Base-by-base conservation (phyloP, 2,113 vertebrate genomes). In the Oreotragus oreotragus region DNA sequence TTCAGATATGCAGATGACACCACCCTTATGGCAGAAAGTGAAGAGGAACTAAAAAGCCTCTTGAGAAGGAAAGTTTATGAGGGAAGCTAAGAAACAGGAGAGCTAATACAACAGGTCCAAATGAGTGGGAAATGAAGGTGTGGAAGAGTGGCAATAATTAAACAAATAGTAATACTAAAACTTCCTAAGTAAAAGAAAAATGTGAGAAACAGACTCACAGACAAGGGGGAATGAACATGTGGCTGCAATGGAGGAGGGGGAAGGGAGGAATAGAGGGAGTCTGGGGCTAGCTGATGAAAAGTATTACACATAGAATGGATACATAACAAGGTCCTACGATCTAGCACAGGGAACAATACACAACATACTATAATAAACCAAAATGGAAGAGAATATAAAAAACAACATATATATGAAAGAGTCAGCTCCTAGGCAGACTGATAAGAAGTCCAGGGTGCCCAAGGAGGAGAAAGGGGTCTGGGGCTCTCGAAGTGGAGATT, bases 171-270 rank as follows among this genome's bases (percentile, higher is more conserved):
- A 60, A 47, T 43, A 66, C 4, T 21, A 47, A 70, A 81, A 88
- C 60, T 60, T 83, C 7, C 27, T 60, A 28, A 33, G 53, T 57
- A 16, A 51, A 66, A 70, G 57, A 43, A 88, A 91, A 92, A 30
- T 13, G 16, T 33, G 39, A 60, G n/a, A 47, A 47, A 77, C 76
- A 28, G 25, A 77, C 76, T 77, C 76, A 77, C 14, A 30, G 43
- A 77, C 7, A 47, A 28, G 15, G 43, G 14, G 4, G 27, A 45
- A 77, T 15, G 16, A 45, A 30, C 25, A 30, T 30, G 43, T 17
- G 73, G 27, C 27, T 47, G 27, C 25, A 14, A 15, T 27, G 39
- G 43, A 6, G 12, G 39, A 0, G 0, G 2, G 7, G 7, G 25
- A 8, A n/a, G 43, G 43, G 43, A 45, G 25, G 43, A 14, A 47